phyloP scores from a whole-genome alignment of 2,113 vertebrate genomes.

The Emydocephalus ijimae region DNA sequence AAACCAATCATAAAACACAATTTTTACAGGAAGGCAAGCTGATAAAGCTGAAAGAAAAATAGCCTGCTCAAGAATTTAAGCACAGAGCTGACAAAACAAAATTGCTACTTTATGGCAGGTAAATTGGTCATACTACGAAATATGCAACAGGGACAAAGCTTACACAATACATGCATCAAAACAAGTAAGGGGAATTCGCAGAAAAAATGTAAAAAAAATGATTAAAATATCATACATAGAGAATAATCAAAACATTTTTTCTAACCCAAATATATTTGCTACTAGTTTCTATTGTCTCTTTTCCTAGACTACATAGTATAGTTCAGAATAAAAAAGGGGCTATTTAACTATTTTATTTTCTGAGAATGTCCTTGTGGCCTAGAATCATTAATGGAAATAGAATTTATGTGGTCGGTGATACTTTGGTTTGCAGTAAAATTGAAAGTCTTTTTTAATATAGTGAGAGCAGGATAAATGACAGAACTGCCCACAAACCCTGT shows the following conservation, averaged over 20 bases:
- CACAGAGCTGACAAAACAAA: neutral
- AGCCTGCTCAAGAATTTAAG: neutral
- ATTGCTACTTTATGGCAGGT: neutral
- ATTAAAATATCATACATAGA: neutral
- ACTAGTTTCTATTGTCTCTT: neutral
- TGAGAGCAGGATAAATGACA: neutral
- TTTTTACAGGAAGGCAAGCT: neutral
- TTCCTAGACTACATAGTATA: neutral
- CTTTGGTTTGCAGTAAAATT: neutral
- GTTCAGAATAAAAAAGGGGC: neutral
- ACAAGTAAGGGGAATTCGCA: neutral
- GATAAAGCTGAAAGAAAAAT: neutral
- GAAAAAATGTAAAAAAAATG: neutral
- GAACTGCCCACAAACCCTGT: neutral
- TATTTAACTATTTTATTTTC: neutral
- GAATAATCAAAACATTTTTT: neutral
- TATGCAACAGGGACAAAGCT: neutral
- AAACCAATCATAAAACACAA: neutral
- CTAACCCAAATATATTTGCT: neutral
- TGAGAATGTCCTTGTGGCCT: neutral
- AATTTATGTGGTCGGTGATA: neutral
- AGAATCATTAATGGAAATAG: neutral
- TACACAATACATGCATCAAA: neutral
- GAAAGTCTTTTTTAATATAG: neutral
- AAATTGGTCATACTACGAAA: neutral